phyloP scores from a whole-genome alignment of 2,888 invertebrate genomes.

The Pyralis farinalis region DNA sequence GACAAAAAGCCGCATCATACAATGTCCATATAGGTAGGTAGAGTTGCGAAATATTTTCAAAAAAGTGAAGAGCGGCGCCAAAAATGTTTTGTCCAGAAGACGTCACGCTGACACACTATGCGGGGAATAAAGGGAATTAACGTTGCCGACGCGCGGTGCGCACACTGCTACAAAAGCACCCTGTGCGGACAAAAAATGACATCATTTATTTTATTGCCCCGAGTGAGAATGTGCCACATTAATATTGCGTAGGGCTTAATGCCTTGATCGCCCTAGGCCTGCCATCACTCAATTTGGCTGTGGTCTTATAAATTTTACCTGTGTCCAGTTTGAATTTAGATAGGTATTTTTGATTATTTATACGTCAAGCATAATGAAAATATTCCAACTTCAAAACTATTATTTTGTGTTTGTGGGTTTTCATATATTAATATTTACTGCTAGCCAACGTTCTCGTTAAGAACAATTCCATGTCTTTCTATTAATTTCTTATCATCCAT shows the following conservation, averaged over 20 bases:
- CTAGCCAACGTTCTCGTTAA: too few relatives aligned
- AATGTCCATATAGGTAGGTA: constrained; percentile 44
- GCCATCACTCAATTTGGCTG: constrained; percentile 50
- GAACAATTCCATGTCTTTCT: too few relatives aligned
- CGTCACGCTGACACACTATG: constrained; percentile 59
- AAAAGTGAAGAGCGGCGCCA: constrained; percentile 67
- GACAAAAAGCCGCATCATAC: constrained; percentile 63
- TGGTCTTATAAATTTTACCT: constrained; percentile 23
- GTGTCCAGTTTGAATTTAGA: constrained; percentile 7
- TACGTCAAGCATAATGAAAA: too few relatives aligned
- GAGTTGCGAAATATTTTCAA: constrained; percentile 46
- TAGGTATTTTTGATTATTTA: not conserved
- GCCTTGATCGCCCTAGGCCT: constrained; percentile 67
- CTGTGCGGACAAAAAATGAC: constrained; percentile 76
- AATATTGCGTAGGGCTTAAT: constrained; percentile 74
- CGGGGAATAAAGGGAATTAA: constrained; percentile 55
- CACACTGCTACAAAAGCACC: constrained; percentile 63
- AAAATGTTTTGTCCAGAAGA: constrained; percentile 69
- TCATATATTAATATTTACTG: too few relatives aligned
- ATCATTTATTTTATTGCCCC: constrained; percentile 79
- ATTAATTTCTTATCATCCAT: too few relatives aligned
- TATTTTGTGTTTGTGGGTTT: too few relatives aligned
- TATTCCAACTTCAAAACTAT: too few relatives aligned
- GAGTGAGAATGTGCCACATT: constrained; percentile 76
- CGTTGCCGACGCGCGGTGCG: constrained; percentile 53